Conservation (phyloP, 2,113 vertebrate genomes). For the Rhea pennata region DNA sequence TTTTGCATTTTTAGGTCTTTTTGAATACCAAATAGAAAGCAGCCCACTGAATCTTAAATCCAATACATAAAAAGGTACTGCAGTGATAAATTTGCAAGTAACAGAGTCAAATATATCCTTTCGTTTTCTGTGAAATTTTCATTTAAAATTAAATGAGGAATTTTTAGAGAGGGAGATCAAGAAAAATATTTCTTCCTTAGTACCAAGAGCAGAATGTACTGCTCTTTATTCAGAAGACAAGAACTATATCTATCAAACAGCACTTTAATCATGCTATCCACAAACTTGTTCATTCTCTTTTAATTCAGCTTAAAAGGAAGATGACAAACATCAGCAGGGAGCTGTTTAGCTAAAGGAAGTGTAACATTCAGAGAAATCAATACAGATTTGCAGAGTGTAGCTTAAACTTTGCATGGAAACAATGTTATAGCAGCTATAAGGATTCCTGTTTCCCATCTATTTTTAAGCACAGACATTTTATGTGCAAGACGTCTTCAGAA, state of each 20-base stretch:
- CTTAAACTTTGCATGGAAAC: constrained; percentile 38
- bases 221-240: constrained; percentile 5
- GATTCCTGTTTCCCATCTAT: not conserved
- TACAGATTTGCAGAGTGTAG: constrained; percentile 43
- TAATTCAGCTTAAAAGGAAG: constrained; percentile 53
- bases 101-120: not conserved
- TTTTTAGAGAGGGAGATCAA: not conserved
- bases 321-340: constrained; percentile 64
- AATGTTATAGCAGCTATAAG: not conserved
- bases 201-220: not conserved
- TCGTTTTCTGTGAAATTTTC: not conserved
- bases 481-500: not conserved
- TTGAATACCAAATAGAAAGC: constrained; percentile 3
- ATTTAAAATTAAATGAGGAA: not conserved
- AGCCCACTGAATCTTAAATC: not conserved
- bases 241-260: constrained; percentile 43
- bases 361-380: constrained; percentile 69
- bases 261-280: constrained; percentile 17
- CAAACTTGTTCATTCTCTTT: constrained; percentile 51
- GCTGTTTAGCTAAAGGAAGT: constrained; percentile 49
- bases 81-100: not conserved
- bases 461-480: not conserved
- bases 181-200: constrained; percentile 5
- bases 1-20: constrained; percentile 10
- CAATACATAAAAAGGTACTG: not conserved